phyloP scores from a whole-genome alignment of 2,113 vertebrate species.

The Trochalopteron elliotii region DNA sequence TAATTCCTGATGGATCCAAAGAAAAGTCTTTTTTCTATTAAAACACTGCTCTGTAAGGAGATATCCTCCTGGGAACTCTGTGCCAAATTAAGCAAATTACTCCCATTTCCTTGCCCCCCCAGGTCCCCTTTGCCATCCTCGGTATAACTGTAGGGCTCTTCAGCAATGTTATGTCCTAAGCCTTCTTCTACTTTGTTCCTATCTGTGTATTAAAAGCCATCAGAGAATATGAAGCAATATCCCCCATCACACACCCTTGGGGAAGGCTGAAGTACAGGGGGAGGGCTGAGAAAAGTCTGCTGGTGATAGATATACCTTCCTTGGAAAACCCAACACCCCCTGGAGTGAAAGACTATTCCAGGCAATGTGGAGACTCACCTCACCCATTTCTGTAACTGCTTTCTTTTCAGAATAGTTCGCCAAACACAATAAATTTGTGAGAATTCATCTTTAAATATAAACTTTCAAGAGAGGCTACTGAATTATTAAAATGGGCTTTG shows the following conservation, averaged over 20 bases:
- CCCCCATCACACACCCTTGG: not conserved
- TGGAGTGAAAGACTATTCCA: not conserved
- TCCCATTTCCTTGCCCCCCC: not conserved
- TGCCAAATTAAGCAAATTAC: not conserved
- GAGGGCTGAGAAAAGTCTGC: not conserved
- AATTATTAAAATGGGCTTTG: not conserved
- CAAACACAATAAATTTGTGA: not conserved
- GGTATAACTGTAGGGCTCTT: not conserved
- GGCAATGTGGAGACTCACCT: not conserved
- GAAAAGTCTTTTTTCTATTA: not conserved
- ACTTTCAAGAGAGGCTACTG: not conserved
- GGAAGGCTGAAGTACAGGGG: not conserved
- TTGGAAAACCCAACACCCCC: fast-evolving
- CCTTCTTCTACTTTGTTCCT: not conserved
- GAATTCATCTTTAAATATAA: not conserved
- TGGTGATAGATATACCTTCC: not conserved
- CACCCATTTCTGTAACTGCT: not conserved
- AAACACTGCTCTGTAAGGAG: not conserved
- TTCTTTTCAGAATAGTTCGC: not conserved
- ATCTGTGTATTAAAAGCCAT: not conserved
- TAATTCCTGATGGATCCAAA: not conserved
- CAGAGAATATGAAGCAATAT: not conserved
- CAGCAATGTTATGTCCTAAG: not conserved
- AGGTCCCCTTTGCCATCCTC: not conserved
- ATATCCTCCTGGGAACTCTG: not conserved